Conservation (phyloP, 2,113 vertebrate genomes). For the Tragelaphus buxtoni region DNA sequence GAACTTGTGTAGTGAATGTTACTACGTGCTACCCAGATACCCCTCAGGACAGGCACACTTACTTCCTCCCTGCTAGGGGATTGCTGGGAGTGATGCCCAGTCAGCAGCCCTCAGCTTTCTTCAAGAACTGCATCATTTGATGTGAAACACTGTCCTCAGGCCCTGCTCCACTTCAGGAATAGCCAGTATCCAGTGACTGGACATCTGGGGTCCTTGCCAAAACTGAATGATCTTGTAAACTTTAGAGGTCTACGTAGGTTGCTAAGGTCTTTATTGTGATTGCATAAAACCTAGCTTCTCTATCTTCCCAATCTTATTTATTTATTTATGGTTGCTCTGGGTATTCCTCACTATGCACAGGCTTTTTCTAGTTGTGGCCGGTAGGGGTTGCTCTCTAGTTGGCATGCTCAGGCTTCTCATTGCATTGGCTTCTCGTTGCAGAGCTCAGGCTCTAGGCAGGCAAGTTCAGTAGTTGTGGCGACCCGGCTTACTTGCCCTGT, state of each 20-base stretch:
- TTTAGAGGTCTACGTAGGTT: neutral
- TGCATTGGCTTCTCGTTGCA: neutral
- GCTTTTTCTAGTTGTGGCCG: neutral
- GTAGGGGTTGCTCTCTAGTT: neutral
- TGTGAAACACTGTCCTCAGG: neutral
- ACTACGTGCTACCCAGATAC: neutral
- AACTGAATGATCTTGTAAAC: neutral
- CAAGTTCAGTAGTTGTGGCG: neutral
- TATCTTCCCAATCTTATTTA: too few species aligned
- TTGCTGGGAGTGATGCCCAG: fast-evolving
- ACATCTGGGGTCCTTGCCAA: neutral
- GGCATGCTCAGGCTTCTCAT: neutral
- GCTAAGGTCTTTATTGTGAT: neutral
- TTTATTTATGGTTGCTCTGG: neutral
- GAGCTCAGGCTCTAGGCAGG: neutral
- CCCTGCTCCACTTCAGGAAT: neutral
- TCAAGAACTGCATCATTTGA: neutral
- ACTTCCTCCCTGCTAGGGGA: neutral
- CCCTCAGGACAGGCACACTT: too few species aligned
- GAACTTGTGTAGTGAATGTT: neutral
- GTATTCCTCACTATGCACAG: neutral
- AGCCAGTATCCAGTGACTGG: too few species aligned
- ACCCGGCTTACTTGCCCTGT: neutral
- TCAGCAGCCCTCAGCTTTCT: neutral
- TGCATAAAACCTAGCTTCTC: too few species aligned